Evolutionary conservation across 1,140 invertebrate genomes (phyloP).

Genomic region (Pemphigus obesinymphae): DNA sequence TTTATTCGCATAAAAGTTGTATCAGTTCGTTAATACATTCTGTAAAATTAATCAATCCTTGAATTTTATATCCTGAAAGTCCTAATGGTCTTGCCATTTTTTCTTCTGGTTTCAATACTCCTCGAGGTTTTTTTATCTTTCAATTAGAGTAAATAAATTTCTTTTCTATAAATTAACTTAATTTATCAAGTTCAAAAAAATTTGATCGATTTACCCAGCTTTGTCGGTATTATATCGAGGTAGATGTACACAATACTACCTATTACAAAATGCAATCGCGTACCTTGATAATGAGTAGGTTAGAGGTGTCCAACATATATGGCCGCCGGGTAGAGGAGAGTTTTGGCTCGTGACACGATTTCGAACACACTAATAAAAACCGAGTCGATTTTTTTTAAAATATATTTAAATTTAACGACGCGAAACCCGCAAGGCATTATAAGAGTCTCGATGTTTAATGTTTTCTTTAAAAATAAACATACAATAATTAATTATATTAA

Average conservation of each 20-base stretch:
- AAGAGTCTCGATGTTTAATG: background rate
- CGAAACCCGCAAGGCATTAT: background rate
- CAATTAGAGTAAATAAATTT: too few relatives aligned
- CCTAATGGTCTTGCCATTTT: background rate
- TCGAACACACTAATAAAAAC: background rate
- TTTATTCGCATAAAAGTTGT: too few relatives aligned
- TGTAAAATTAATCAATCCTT: too few relatives aligned
- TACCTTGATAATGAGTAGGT: constrained; percentile 2
- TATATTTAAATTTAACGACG: background rate
- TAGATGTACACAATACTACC: too few relatives aligned
- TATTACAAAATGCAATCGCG: background rate
- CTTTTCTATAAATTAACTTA: too few relatives aligned
- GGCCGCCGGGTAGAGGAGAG: background rate
- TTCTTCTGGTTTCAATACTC: too few relatives aligned
- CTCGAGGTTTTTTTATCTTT: too few relatives aligned
- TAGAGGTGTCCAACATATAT: constrained; percentile 1
- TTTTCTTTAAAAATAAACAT: background rate
- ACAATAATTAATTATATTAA: background rate
- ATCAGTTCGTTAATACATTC: too few relatives aligned
- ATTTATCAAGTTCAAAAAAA: too few relatives aligned
- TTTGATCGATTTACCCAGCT: too few relatives aligned
- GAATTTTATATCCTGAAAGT: too few relatives aligned
- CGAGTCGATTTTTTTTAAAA: background rate
- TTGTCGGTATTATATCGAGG: too few relatives aligned
- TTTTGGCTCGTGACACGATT: background rate